Conservation (phyloP, 2,888 invertebrate genomes). For the Drepana falcataria region DNA sequence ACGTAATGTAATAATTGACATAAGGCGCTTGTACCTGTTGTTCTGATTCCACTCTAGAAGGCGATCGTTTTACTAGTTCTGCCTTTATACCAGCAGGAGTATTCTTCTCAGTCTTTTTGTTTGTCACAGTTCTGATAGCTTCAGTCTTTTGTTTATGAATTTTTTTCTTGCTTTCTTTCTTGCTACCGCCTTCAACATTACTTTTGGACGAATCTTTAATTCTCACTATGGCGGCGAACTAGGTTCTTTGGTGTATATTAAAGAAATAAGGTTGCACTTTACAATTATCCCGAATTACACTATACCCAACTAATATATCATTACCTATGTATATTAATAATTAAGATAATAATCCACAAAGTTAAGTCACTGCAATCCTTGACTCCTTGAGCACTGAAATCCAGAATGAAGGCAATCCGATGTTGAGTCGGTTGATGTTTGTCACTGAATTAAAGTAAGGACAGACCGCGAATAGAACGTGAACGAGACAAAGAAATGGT, state of each 20-base stretch:
- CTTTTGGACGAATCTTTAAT: slow-evolving; percentile 80
- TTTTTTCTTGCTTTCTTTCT: slow-evolving; percentile 82
- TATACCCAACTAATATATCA: too few relatives aligned
- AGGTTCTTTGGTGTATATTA: slow-evolving; percentile 15
- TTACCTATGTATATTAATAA: too few relatives aligned
- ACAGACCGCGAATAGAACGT: slow-evolving; percentile 36
- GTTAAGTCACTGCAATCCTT: slow-evolving; percentile 71
- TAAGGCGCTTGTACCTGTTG: slow-evolving; percentile 42
- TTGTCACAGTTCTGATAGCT: slow-evolving; percentile 69
- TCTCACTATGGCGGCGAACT: slow-evolving; percentile 82
- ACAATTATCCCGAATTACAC: background rate
- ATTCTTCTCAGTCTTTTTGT: slow-evolving; percentile 56
- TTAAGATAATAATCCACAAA: slow-evolving; percentile 34
- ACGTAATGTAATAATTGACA: too few relatives aligned
- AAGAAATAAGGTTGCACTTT: background rate
- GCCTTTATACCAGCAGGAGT: slow-evolving; percentile 44
- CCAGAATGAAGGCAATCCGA: slow-evolving; percentile 48
- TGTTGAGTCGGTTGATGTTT: slow-evolving; percentile 22
- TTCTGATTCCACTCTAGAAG: slow-evolving; percentile 46
- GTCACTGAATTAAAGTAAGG: slow-evolving; percentile 58
- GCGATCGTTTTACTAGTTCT: slow-evolving; percentile 54
- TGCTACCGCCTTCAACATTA: slow-evolving; percentile 79
- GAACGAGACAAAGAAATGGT: slow-evolving; percentile 51
- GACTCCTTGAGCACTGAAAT: slow-evolving; percentile 75
- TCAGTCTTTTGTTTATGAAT: slow-evolving; percentile 79